A percentile compares a stretch with the other conserved stretches of the same genome.
phyloP scores from a whole-genome alignment of 2,888 invertebrate species.

The Pseudolycoriella hygida region DNA sequence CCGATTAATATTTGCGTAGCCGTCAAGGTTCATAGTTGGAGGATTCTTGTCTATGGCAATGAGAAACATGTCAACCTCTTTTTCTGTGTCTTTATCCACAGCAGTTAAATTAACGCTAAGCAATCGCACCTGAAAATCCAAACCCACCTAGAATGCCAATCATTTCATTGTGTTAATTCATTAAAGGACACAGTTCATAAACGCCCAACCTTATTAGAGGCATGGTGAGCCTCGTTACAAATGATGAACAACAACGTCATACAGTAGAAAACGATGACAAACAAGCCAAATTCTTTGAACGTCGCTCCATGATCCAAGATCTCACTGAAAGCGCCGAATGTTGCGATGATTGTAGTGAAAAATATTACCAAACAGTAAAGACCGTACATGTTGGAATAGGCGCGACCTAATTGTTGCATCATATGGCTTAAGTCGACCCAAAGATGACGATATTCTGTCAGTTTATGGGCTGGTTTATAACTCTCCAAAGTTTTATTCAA shows the following conservation, averaged over 20 bases:
- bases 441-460: slow-evolving; percentile 48
- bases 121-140: slow-evolving; percentile 43
- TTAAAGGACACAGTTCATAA: background rate
- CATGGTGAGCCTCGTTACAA: slow-evolving; percentile 55
- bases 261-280: slow-evolving; percentile 52
- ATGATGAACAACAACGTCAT: slow-evolving; percentile 51
- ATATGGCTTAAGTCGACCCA: slow-evolving; percentile 59
- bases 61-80: slow-evolving; percentile 55
- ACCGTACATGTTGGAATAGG: slow-evolving; percentile 61
- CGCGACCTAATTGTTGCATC: slow-evolving; percentile 59
- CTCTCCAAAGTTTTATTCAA: slow-evolving; percentile 43
- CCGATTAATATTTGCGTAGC: slow-evolving; percentile 53
- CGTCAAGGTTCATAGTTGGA: slow-evolving; percentile 57
- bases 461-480: slow-evolving; percentile 41
- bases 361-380: slow-evolving; percentile 56
- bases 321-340: slow-evolving; percentile 51
- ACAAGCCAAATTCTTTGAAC: slow-evolving; percentile 51
- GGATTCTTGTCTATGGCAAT: slow-evolving; percentile 58
- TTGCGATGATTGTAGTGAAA: slow-evolving; percentile 53
- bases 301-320: slow-evolving; percentile 53
- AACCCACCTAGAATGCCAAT: slow-evolving; percentile 29
- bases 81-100: slow-evolving; percentile 44
- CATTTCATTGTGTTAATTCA: no score
- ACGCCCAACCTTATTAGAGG: slow-evolving; percentile 39
- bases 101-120: slow-evolving; percentile 47